phyloP scores from a whole-genome alignment of 1,140 invertebrate species.

The Papilio polyxenes region DNA sequence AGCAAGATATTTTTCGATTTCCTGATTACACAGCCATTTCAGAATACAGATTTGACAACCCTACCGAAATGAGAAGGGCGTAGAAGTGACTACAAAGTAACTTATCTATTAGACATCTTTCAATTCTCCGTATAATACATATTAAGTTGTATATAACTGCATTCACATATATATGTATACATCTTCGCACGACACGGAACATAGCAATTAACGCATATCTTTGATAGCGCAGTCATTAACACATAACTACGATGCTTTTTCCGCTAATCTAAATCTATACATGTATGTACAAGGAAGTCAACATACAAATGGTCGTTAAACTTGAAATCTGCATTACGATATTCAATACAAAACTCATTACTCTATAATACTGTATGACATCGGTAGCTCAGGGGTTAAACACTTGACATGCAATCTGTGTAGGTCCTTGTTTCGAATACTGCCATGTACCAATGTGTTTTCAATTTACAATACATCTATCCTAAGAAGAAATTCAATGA shows the following conservation, averaged over 20 bases:
- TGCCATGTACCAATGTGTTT: no score
- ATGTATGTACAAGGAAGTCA: background rate
- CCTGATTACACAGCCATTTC: no score
- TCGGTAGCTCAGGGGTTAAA: no score
- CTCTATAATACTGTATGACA: background rate
- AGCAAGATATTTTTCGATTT: no score
- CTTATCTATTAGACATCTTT: no score
- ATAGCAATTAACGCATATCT: slow-evolving; percentile 16
- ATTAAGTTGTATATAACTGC: background rate
- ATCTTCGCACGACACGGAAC: slow-evolving; percentile 3
- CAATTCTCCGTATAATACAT: background rate
- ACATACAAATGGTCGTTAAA: background rate
- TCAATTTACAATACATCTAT: no score
- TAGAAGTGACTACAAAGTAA: no score
- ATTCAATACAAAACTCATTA: background rate
- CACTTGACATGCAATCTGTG: no score
- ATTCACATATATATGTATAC: background rate
- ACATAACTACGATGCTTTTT: slow-evolving; percentile 13
- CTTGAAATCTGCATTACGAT: background rate
- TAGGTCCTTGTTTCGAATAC: no score
- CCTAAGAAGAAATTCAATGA: no score
- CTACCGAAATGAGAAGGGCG: no score
- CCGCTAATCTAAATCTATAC: background rate
- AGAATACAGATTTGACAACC: no score
- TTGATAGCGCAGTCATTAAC: slow-evolving; percentile 15